Evolutionary conservation across 30 jellyfish, hydroid and myxozoan genomes (phyloP).

Genomic region (Aurelia coerulea): DNA sequence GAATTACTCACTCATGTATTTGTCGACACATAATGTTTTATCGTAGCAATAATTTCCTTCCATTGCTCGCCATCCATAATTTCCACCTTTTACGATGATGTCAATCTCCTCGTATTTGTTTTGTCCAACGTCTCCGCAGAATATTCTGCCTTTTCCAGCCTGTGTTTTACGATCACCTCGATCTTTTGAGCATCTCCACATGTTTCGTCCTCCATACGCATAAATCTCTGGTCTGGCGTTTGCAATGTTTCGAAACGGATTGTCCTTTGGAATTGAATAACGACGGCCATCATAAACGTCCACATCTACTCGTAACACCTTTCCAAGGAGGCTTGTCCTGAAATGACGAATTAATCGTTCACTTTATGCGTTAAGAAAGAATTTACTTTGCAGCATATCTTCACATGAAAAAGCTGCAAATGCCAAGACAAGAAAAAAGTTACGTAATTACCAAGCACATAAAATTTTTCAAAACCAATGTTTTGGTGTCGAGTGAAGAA

Average conservation of each 20-base stretch:
- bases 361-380: too few species aligned
- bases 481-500: too few species aligned
- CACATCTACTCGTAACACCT: slow-evolving; percentile 88
- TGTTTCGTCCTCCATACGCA: slow-evolving; percentile 90
- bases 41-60: slow-evolving; percentile 90
- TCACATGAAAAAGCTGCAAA: too few species aligned
- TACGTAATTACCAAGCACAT: too few species aligned
- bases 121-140: slow-evolving; percentile 99
- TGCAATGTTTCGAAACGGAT: slow-evolving; percentile 65
- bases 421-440: too few species aligned
- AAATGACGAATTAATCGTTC: background rate
- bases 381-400: too few species aligned
- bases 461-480: too few species aligned
- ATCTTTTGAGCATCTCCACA: slow-evolving; percentile 95
- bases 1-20: slow-evolving; percentile 34
- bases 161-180: slow-evolving; percentile 49
- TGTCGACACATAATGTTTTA: slow-evolving; percentile 58
- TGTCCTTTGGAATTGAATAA: slow-evolving; percentile 80
- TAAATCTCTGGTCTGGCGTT: slow-evolving; percentile 81
- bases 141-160: slow-evolving; percentile 75
- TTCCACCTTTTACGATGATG: slow-evolving; percentile 89
- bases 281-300: slow-evolving; percentile 76
- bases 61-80: slow-evolving; percentile 96
- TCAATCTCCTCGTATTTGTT: slow-evolving; percentile 85
- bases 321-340: slow-evolving; percentile 88